Percentiles rank a stretch among this genome's conserved stretches.
Evolutionary conservation across 2,888 invertebrate genomes (phyloP).

Genomic region (Himalopsyche tibetana): DNA sequence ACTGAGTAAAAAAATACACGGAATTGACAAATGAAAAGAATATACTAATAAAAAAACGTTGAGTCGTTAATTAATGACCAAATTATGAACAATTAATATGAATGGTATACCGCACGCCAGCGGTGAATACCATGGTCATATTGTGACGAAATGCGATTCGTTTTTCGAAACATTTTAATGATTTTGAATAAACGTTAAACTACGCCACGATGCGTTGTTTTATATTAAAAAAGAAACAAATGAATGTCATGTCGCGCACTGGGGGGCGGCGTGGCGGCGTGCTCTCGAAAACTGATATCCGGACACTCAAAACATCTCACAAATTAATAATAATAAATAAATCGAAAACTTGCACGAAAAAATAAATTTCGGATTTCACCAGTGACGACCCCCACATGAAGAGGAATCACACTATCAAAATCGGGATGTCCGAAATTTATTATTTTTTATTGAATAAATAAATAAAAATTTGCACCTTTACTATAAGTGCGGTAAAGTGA

Average conservation of each 20-base stretch:
- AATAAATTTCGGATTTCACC: conserved; percentile 44
- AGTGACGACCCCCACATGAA: conserved; percentile 47
- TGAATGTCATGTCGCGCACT: conserved; percentile 73
- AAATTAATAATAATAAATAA: conserved; percentile 4
- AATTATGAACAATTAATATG: conserved; percentile 54
- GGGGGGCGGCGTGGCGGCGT: conserved; percentile 74
- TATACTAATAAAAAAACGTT: conserved; percentile 33
- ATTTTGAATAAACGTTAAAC: conserved; percentile 53
- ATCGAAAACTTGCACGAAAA: conserved; percentile 17
- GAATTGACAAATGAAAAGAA: conserved; percentile 51
- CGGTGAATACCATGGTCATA: conserved; percentile 48
- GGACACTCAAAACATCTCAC: conserved; percentile 37
- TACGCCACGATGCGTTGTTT: neutral
- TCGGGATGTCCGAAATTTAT: conserved; percentile 15
- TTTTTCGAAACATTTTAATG: conserved; percentile 57
- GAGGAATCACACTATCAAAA: conserved; percentile 16
- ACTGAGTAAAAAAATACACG: conserved; percentile 47
- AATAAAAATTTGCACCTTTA: conserved; percentile 39
- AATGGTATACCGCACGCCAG: conserved; percentile 46
- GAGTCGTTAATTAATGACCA: conserved; percentile 57
- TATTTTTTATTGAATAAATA: conserved; percentile 37
- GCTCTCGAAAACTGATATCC: conserved; percentile 67
- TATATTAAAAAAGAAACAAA: conserved; percentile 56
- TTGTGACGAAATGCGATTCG: conserved; percentile 42
- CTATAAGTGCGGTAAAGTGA: conserved; percentile 27